A percentile compares a stretch with the other conserved stretches of the same genome.
Conservation (phyloP, 2,113 vertebrate genomes). For the Sturnira hondurensis region DNA sequence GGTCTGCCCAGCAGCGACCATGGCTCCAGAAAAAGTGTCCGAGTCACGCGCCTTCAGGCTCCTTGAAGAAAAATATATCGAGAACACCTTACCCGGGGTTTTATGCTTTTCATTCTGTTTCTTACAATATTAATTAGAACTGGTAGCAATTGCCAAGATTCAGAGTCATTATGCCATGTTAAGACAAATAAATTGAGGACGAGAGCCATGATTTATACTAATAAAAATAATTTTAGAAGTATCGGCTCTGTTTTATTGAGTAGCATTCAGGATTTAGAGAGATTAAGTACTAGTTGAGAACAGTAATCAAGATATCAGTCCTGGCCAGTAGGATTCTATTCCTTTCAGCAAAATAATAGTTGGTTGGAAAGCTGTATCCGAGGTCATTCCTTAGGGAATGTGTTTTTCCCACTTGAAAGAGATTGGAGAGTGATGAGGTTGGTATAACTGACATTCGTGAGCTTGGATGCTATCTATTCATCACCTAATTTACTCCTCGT, state of each 20-base stretch:
- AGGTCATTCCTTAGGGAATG: not conserved
- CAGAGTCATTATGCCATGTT: not conserved
- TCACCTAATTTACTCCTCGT: not conserved
- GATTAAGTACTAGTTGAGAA: not conserved
- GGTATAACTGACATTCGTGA: not conserved
- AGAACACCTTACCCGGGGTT: not conserved
- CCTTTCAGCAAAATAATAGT: not conserved
- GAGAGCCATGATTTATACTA: not conserved
- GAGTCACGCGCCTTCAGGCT: not conserved
- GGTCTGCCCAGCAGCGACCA: not conserved
- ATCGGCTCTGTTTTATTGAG: not conserved
- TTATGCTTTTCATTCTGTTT: not conserved
- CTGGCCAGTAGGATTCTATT: not conserved
- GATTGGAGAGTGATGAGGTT: rapidly evolving
- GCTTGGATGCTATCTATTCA: not conserved
- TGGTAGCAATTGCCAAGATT: not conserved
- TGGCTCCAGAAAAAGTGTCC: not conserved
- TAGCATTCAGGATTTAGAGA: not conserved
- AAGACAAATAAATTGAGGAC: not conserved
- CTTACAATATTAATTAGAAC: not conserved
- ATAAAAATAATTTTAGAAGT: not conserved
- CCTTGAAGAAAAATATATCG: not conserved
- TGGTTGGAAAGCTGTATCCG: not conserved
- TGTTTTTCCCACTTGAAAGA: not conserved
- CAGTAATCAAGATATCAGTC: not conserved